Evolutionary conservation across 2,888 invertebrate genomes (phyloP), one percentile per base, ranked within the genome.

Genomic region (Synanthedon tipuliformis): DNA sequence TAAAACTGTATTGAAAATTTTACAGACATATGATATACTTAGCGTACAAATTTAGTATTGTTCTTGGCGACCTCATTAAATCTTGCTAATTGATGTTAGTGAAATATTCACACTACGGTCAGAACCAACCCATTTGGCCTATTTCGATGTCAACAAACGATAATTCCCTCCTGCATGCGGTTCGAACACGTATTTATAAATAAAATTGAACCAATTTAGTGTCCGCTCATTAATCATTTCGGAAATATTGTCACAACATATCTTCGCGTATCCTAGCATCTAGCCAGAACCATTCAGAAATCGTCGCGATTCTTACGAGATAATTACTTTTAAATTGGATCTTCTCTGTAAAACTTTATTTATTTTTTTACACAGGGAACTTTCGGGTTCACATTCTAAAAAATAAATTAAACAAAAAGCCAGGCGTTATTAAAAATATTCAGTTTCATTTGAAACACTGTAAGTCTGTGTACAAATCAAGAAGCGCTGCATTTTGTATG

Each of bases 201-300:
- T 81, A 81, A 76, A 70, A 59, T 59, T 57, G 60, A 61, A 69
- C 69, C 77, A 78, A 82, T 83, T 34, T 79, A 81, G 71, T 66
- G 68, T 64, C 64, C 57, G 40, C 62, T 71, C 84, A 83, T 86
- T 80, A 78, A 84, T 86, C 85, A 86, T 75, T 61, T 69, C 58
- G 64, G 68, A 69, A 69, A 73, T 73, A 71, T 68, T 81, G 84
- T 84, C 84, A 82, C 69, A 79, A 79, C 77, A 79, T n/a, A n/a
- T 66, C 70, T 79, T 78, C 69, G 71, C 75, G 64, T 62, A 66
- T 60, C 75, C 80, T 80, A 70, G 77, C 81, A 81, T 84, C 81
- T 80, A 23, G 16, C 15, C 62, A 51, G 67, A 68, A 69, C 70
- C 63, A 71, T 73, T 69, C 65, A 70, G 70, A 73, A 65, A 68